Evolutionary conservation across 2,113 vertebrate genomes (phyloP).

Genomic region (Python bivittatus): DNA sequence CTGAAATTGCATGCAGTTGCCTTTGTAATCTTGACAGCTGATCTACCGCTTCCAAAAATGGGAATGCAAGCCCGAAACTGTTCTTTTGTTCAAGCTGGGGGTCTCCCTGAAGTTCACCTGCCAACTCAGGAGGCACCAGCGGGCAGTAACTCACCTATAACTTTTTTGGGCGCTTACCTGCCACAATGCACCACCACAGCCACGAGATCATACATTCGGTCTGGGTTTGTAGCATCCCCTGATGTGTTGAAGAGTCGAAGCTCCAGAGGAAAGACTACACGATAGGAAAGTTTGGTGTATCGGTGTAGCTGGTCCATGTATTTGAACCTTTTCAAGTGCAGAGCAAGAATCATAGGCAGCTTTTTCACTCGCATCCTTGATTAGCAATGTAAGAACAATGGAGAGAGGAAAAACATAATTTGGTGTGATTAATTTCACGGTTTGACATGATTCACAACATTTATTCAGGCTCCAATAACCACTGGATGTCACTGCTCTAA

Average conservation of each 20-base stretch:
- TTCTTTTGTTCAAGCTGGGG: not conserved
- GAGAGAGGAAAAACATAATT: not conserved
- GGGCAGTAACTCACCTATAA: not conserved
- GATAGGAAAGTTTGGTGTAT: conserved; percentile 93
- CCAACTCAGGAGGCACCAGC: no score
- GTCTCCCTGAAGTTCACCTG: not conserved
- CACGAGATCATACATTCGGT: conserved; percentile 91
- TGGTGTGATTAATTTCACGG: not conserved
- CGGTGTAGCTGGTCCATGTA: conserved; percentile 96
- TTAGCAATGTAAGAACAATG: not conserved
- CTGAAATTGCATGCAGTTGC: not conserved
- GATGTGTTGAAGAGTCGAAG: conserved; percentile 94
- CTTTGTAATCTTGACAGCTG: not conserved
- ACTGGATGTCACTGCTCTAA: not conserved
- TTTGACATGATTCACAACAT: not conserved
- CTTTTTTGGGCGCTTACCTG: conserved; percentile 71
- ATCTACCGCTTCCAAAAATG: not conserved
- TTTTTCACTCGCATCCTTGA: conserved; percentile 90
- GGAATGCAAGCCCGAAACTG: not conserved
- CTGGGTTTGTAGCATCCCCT: conserved; percentile 90
- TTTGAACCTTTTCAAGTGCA: conserved; percentile 92
- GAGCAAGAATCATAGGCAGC: conserved; percentile 91
- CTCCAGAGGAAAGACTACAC: conserved; percentile 92
- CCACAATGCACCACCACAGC: conserved; percentile 93
- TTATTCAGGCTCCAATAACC: not conserved